A percentile compares a stretch with the other conserved stretches of the same genome.
phyloP scores from a whole-genome alignment of 2,113 vertebrate species.

The Chaenogobius annularis region DNA sequence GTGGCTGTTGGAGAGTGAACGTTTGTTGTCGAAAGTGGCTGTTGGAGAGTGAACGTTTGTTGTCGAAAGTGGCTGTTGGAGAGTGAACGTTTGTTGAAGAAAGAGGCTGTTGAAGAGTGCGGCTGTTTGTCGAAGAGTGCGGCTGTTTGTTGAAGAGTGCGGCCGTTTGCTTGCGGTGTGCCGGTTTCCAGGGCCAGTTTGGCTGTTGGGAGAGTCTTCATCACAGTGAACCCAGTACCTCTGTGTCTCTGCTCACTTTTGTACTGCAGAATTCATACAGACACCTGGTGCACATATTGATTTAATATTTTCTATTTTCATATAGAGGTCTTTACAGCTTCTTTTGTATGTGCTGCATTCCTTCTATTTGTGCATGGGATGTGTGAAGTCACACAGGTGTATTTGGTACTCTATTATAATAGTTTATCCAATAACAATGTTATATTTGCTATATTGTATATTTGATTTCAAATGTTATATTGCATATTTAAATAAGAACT shows the following conservation, averaged over 20 bases:
- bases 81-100: not conserved
- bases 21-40: not conserved
- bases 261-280: constrained; percentile 70
- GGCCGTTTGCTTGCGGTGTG: not conserved
- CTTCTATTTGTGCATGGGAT: constrained; percentile 69
- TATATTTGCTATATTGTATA: constrained; percentile 83
- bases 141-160: not conserved
- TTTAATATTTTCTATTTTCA: constrained; percentile 83
- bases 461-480: constrained; percentile 77
- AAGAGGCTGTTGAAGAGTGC: not conserved
- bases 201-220: not conserved
- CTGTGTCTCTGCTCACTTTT: constrained; percentile 59
- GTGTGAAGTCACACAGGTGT: constrained; percentile 60
- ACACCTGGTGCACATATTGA: constrained; percentile 75
- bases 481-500: constrained; percentile 79
- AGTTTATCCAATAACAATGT: constrained; percentile 76
- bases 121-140: not conserved
- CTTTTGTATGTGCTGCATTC: constrained; percentile 70
- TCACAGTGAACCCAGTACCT: constrained; percentile 32
- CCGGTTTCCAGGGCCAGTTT: not conserved
- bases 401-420: constrained; percentile 77
- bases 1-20: not conserved
- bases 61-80: not conserved
- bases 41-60: not conserved
- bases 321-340: constrained; percentile 75